Conservation (phyloP, 1,140 invertebrate species). For the Drosophila fuyamai region DNA sequence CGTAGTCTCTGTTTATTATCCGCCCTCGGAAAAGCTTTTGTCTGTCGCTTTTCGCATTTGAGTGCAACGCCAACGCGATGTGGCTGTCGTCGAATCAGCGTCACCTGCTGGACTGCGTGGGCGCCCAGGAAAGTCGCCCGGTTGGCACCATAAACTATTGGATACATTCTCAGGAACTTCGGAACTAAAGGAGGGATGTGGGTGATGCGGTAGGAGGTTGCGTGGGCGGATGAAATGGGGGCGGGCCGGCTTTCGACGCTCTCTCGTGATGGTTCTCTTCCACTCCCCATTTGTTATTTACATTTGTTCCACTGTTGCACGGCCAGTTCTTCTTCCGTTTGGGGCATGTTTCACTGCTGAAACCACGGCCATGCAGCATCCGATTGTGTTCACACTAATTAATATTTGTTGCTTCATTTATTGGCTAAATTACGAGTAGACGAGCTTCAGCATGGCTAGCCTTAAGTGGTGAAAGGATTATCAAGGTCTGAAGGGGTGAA, state of each 20-base stretch:
- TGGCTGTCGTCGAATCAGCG: slow-evolving; percentile 51
- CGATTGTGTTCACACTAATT: slow-evolving; percentile 48
- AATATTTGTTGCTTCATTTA: slow-evolving; percentile 73
- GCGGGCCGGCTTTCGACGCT: slow-evolving; percentile 41
- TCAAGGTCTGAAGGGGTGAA: not conserved
- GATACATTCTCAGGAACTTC: slow-evolving; percentile 36
- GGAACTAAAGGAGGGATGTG: slow-evolving; percentile 1
- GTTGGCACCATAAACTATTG: slow-evolving; percentile 56
- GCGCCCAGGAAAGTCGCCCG: slow-evolving; percentile 46
- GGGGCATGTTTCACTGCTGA: slow-evolving; percentile 51
- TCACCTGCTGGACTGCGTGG: slow-evolving; percentile 50
- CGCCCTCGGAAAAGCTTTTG: slow-evolving; percentile 42
- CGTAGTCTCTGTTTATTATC: slow-evolving; percentile 8
- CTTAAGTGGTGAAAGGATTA: slow-evolving; percentile 46
- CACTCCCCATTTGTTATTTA: slow-evolving; percentile 35
- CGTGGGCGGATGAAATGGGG: slow-evolving; percentile 45
- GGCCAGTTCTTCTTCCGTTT: slow-evolving; percentile 11
- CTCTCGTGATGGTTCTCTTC: slow-evolving; percentile 15
- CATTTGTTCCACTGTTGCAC: slow-evolving; percentile 30
- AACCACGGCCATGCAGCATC: slow-evolving; percentile 40
- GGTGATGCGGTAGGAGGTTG: not conserved
- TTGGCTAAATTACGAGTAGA: slow-evolving; percentile 34
- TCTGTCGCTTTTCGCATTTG: slow-evolving; percentile 24
- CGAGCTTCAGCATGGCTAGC: not conserved
- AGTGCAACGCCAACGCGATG: slow-evolving; percentile 55